These are phyloP conservation scores for Montipora efflorescens DNA, from an alignment of 64 coral and sea anemone species.

Conservation along the genomic window DNA sequence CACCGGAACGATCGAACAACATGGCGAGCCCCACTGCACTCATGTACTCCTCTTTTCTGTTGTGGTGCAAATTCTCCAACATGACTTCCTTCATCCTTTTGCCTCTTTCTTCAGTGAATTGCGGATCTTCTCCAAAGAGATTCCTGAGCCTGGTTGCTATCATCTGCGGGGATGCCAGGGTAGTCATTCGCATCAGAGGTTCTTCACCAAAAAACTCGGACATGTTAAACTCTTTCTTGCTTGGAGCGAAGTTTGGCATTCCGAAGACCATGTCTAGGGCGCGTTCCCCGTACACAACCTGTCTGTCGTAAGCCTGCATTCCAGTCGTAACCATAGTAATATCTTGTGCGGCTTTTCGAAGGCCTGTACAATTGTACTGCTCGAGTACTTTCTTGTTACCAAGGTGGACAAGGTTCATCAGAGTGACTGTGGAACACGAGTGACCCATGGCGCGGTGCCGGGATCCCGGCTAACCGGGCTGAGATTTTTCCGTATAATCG, in stretches of 20 bases:
- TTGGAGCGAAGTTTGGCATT: slow-evolving; percentile 39
- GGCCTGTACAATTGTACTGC: slow-evolving; percentile 56
- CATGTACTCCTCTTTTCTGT: slow-evolving; percentile 75
- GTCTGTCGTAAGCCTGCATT: slow-evolving; percentile 49
- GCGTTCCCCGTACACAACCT: slow-evolving; percentile 73
- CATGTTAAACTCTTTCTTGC: slow-evolving; percentile 67
- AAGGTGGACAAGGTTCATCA: slow-evolving; percentile 81
- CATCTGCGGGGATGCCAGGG: slow-evolving; percentile 67
- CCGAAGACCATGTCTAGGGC: slow-evolving; percentile 86
- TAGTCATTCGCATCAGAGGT: slow-evolving; percentile 76
- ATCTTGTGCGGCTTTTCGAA: slow-evolving; percentile 44
- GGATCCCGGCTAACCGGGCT: too few species aligned
- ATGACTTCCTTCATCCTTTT: slow-evolving; percentile 63
- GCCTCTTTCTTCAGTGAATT: slow-evolving; percentile 77
- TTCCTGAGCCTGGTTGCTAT: slow-evolving; percentile 53
- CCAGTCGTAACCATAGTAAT: slow-evolving; percentile 54
- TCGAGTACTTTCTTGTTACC: slow-evolving; percentile 69
- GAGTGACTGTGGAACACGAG: slow-evolving; percentile 63
- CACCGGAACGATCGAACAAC: slow-evolving; percentile 71
- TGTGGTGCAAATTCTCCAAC: slow-evolving; percentile 64
- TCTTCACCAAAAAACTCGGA: slow-evolving; percentile 80
- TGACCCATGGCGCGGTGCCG: slow-evolving; percentile 57
- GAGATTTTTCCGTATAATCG: too few species aligned
- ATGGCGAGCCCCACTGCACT: slow-evolving; percentile 52
- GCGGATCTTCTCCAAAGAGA: slow-evolving; percentile 70